phyloP scores from a whole-genome alignment of 2,888 invertebrate species.

The Panopea generosa region DNA sequence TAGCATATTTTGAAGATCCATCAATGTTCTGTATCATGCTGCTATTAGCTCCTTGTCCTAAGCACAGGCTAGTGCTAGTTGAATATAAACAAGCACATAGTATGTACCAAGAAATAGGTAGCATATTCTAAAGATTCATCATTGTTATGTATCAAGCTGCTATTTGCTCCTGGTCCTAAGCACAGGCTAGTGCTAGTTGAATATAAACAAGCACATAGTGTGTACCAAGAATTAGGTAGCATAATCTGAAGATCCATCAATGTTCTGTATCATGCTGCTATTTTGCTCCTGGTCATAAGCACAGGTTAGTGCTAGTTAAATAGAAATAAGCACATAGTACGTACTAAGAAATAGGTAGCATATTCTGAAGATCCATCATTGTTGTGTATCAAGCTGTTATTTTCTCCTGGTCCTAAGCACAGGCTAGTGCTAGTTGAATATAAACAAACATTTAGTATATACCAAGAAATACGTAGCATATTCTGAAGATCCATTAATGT shows the following conservation, averaged over 20 bases:
- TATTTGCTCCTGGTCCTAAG: conserved; percentile 17
- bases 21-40: too few species aligned
- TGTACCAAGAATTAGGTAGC: conserved; percentile 15
- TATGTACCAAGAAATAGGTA: conserved; percentile 20
- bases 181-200: conserved; percentile 21
- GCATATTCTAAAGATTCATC: neutral
- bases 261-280: conserved; percentile 4
- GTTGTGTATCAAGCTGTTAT: too few species aligned
- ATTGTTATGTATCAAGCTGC: neutral
- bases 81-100: conserved; percentile 13
- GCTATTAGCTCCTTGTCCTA: conserved; percentile 5
- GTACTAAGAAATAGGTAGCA: too few species aligned
- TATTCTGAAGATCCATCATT: too few species aligned
- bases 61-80: conserved; percentile 28
- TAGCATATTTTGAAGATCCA: neutral
- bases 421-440: too few species aligned
- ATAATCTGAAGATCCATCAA: too few species aligned
- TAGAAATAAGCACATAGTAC: neutral
- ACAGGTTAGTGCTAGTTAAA: conserved; percentile 19
- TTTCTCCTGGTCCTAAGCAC: too few species aligned
- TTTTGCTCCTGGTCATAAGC: conserved; percentile 21
- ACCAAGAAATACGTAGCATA: conserved; percentile 23
- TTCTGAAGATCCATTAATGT: too few species aligned
- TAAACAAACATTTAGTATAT: neutral
- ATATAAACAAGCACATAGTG: conserved; percentile 10